These are phyloP conservation scores for Chaetodon trifasciatus DNA, from an alignment of 2,797 vertebrate genomes.

Conservation along the genomic window DNA sequence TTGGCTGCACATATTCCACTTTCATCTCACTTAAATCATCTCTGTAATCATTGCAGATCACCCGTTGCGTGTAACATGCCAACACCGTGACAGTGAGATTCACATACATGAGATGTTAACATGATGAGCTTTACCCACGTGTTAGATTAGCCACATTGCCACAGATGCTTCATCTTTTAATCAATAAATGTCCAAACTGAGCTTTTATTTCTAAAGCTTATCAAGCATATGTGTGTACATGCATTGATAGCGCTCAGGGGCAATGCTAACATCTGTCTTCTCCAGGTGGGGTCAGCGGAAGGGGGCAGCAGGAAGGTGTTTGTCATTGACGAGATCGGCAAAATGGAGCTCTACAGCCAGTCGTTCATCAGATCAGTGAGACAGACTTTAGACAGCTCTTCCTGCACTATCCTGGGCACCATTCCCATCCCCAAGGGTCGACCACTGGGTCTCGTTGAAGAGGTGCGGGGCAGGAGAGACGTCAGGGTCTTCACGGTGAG, in stretches of 20 bases:
- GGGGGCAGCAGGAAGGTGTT: constrained; percentile 84
- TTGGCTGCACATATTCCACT: constrained; percentile 51
- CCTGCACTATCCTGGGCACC: constrained; percentile 90
- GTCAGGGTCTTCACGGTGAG: constrained; percentile 93
- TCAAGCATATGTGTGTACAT: neutral
- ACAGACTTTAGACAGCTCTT: constrained; percentile 82
- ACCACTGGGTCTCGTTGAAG: constrained; percentile 92
- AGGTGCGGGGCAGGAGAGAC: constrained; percentile 90
- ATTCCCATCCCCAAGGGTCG: constrained; percentile 93
- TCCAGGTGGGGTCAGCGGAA: constrained; percentile 76
- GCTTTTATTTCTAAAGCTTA: neutral
- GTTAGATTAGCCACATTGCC: neutral
- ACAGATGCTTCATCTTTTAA: neutral
- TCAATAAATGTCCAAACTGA: neutral
- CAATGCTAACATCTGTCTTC: neutral
- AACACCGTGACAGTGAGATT: neutral
- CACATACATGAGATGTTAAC: constrained; percentile 1
- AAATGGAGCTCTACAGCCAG: constrained; percentile 98
- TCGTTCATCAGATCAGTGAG: constrained; percentile 91
- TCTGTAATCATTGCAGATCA: constrained; percentile 61
- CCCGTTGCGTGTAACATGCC: constrained; percentile 21
- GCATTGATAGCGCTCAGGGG: neutral
- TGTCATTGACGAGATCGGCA: constrained; percentile 96
- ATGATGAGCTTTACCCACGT: neutral
- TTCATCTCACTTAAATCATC: constrained; percentile 63